These are phyloP conservation scores for Corythoichthys intestinalis DNA, from an alignment of 2,113 vertebrate species.

Conservation along the genomic window DNA sequence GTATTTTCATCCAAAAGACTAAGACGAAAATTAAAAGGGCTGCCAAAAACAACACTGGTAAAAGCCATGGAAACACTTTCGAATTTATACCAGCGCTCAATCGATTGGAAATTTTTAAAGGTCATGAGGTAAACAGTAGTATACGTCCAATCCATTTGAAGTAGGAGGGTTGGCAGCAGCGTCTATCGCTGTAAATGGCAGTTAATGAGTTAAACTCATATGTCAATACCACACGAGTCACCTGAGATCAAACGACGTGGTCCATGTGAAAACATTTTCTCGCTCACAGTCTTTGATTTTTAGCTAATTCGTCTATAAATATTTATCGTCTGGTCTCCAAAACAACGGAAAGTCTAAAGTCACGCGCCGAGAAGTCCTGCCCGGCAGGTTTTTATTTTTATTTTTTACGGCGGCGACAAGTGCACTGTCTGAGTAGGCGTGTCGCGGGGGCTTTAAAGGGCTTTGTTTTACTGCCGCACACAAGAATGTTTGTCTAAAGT, in stretches of 20 bases:
- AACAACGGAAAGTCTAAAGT: conserved; percentile 42
- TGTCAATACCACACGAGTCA: neutral
- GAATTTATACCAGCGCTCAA: too few relatives aligned
- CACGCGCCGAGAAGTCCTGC: conserved; percentile 6
- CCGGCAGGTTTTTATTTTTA: conserved; percentile 8
- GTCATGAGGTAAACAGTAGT: too few relatives aligned
- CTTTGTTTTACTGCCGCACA: conserved; percentile 39
- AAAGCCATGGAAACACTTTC: too few relatives aligned
- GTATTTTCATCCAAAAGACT: too few relatives aligned
- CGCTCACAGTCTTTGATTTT: neutral
- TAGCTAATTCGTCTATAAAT: conserved; percentile 31
- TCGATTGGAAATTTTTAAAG: too few relatives aligned
- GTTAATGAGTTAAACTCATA: neutral
- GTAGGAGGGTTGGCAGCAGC: too few relatives aligned
- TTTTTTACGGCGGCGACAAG: conserved; percentile 49
- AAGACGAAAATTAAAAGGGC: too few relatives aligned
- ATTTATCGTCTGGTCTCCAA: conserved; percentile 38
- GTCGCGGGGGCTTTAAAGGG: conserved; percentile 51
- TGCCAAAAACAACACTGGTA: too few relatives aligned
- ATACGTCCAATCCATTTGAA: too few relatives aligned
- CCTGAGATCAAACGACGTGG: neutral
- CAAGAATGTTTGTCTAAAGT: conserved; percentile 41
- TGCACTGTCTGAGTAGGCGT: conserved; percentile 52
- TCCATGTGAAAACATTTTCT: conserved; percentile 9
- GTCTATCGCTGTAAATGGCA: too few relatives aligned